Evolutionary conservation across 1,140 invertebrate genomes (phyloP).

Genomic region (Monomorium pharaonis): DNA sequence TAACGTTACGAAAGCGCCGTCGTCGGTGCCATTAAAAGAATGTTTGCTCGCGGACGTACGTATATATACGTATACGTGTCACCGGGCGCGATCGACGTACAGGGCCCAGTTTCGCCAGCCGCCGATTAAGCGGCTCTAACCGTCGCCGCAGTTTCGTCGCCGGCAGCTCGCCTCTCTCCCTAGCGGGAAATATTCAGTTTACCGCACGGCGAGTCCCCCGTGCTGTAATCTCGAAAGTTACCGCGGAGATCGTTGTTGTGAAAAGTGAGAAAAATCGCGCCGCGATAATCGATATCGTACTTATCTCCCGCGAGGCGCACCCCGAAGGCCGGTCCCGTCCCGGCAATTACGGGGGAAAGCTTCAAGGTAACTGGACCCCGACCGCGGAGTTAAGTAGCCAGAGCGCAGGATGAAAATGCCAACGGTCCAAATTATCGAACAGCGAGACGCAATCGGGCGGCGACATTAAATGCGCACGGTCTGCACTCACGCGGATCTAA

Average conservation of each 20-base stretch:
- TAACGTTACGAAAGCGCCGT: conserved; percentile 50
- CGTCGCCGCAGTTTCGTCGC: background rate
- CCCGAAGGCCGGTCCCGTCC: background rate
- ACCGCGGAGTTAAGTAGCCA: background rate
- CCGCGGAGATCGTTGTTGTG: background rate
- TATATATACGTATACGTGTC: conserved; percentile 47
- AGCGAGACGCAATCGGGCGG: conserved; percentile 12
- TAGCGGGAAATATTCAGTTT: background rate
- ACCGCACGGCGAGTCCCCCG: too few relatives aligned
- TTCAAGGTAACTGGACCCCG: conserved; percentile 26
- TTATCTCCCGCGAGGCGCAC: conserved; percentile 47
- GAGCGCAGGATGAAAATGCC: conserved; percentile 3
- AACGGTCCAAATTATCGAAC: conserved; percentile 19
- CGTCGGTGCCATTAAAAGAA: conserved; percentile 48
- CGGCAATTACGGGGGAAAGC: conserved; percentile 52
- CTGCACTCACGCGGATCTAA: background rate
- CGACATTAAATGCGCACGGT: background rate
- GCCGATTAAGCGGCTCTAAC: conserved; percentile 30
- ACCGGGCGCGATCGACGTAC: conserved; percentile 15
- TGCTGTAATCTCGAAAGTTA: conserved; percentile 1
- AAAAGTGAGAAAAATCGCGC: background rate
- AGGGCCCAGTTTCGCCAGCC: conserved; percentile 9
- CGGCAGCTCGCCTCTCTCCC: background rate
- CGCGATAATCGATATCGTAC: conserved; percentile 59
- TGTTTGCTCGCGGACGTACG: conserved; percentile 41